These are phyloP conservation scores for Eilema sororculum DNA, from an alignment of 2,888 invertebrate genomes.

Conservation along the genomic window DNA sequence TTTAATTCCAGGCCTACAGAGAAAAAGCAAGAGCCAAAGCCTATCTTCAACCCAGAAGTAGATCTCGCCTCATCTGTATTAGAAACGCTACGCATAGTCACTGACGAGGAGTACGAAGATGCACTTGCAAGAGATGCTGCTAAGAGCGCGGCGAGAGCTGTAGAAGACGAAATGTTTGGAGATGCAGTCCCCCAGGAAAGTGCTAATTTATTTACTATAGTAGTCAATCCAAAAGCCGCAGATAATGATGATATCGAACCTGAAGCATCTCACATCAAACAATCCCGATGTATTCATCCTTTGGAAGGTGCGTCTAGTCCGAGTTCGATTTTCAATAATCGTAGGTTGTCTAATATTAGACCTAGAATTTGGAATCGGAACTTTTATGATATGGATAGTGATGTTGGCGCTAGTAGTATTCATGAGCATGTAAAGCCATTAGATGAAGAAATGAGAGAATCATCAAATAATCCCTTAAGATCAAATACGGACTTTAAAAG, in stretches of 20 bases:
- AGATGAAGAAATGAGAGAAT: slow-evolving; percentile 13
- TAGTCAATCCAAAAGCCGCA: slow-evolving; percentile 61
- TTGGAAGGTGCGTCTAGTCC: slow-evolving; percentile 40
- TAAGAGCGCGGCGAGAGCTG: slow-evolving; percentile 50
- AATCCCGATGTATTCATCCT: slow-evolving; percentile 63
- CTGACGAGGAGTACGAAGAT: slow-evolving; percentile 77
- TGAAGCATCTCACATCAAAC: slow-evolving; percentile 68
- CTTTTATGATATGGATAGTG: slow-evolving; percentile 64
- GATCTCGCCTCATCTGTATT: slow-evolving; percentile 78
- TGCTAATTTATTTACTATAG: slow-evolving; percentile 67
- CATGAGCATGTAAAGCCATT: slow-evolving; percentile 53
- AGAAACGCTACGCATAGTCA: slow-evolving; percentile 75
- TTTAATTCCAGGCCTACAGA: slow-evolving; percentile 52
- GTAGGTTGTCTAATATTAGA: slow-evolving; percentile 51
- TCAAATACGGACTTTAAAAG: slow-evolving; percentile 16
- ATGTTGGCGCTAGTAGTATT: slow-evolving; percentile 64
- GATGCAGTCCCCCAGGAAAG: slow-evolving; percentile 61
- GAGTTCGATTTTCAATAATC: slow-evolving; percentile 52
- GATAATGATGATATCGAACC: slow-evolving; percentile 55
- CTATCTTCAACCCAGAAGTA: slow-evolving; percentile 78
- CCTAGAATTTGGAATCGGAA: slow-evolving; percentile 47
- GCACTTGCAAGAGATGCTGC: slow-evolving; percentile 77
- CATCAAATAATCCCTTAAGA: slow-evolving; percentile 17
- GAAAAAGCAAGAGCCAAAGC: slow-evolving; percentile 67
- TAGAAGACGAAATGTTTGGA: slow-evolving; percentile 40